Evolutionary conservation across 1,140 invertebrate genomes (phyloP).

Genomic region (Aphaenogaster ashmeadi): DNA sequence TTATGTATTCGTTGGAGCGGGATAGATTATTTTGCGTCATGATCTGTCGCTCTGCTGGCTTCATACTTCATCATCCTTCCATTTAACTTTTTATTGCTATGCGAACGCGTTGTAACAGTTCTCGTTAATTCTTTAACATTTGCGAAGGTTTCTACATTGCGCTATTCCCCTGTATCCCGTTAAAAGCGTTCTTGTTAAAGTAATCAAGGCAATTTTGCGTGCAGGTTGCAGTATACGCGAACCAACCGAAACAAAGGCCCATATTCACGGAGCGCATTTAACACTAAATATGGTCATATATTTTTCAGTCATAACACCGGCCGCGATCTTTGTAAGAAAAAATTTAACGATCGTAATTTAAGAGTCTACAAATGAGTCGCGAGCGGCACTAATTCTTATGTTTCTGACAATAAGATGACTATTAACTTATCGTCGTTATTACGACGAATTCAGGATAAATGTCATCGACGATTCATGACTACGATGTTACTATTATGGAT

Average conservation of each 20-base stretch:
- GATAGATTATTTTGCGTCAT: slow-evolving; percentile 8
- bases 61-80: slow-evolving; percentile 32
- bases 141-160: slow-evolving; percentile 30
- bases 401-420: not conserved
- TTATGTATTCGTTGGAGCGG: not conserved
- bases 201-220: slow-evolving; percentile 54
- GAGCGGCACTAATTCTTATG: not conserved
- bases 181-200: slow-evolving; percentile 52
- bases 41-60: not conserved
- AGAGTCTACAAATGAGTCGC: not conserved
- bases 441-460: not conserved
- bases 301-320: slow-evolving; percentile 21
- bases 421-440: not conserved
- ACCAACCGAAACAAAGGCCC: slow-evolving; percentile 39
- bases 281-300: slow-evolving; percentile 12
- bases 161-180: slow-evolving; percentile 19
- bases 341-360: slow-evolving; percentile 9
- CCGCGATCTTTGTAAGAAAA: slow-evolving; percentile 10
- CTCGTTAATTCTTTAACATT: slow-evolving; percentile 52
- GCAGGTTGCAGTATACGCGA: not conserved
- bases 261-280: slow-evolving; percentile 7
- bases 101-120: slow-evolving; percentile 22
- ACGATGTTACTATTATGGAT: not conserved
- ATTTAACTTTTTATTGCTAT: slow-evolving; percentile 34
- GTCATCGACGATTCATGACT: not conserved